phyloP scores from a whole-genome alignment of 2,113 vertebrate genomes.

The Grammomys dolichurus region DNA sequence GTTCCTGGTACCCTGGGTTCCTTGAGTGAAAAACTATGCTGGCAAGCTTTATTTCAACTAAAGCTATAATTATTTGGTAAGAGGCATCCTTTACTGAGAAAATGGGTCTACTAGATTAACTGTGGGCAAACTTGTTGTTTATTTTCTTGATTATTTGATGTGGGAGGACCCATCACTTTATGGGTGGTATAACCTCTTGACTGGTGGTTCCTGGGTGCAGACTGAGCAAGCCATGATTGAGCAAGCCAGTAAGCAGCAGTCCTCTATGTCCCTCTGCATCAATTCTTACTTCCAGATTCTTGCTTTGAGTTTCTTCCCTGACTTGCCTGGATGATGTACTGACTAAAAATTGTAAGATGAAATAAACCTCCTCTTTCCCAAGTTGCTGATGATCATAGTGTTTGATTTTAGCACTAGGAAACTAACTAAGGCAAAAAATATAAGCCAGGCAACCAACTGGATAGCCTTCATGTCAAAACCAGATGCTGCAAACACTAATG shows the following conservation, averaged over 20 bases:
- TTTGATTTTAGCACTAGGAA: neutral
- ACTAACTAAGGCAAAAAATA: neutral
- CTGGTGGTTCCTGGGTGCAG: neutral
- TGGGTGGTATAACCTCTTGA: neutral
- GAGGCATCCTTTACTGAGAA: neutral
- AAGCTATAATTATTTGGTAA: neutral
- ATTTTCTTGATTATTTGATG: neutral
- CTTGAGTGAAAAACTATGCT: neutral
- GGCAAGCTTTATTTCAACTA: neutral
- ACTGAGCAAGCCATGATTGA: neutral
- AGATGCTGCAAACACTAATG: neutral
- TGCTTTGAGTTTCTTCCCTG: neutral
- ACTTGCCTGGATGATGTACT: neutral
- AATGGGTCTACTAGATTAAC: neutral
- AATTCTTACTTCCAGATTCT: neutral
- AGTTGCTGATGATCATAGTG: neutral
- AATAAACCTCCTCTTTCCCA: neutral
- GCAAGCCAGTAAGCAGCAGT: neutral
- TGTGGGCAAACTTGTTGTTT: no score
- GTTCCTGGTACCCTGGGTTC: neutral
- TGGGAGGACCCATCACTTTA: neutral
- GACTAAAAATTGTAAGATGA: neutral
- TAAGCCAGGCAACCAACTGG: neutral
- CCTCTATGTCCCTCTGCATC: neutral
- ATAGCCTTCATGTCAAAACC: neutral